Evolutionary conservation across 1,140 invertebrate genomes (phyloP).

Genomic region (Lepidurus couesii): DNA sequence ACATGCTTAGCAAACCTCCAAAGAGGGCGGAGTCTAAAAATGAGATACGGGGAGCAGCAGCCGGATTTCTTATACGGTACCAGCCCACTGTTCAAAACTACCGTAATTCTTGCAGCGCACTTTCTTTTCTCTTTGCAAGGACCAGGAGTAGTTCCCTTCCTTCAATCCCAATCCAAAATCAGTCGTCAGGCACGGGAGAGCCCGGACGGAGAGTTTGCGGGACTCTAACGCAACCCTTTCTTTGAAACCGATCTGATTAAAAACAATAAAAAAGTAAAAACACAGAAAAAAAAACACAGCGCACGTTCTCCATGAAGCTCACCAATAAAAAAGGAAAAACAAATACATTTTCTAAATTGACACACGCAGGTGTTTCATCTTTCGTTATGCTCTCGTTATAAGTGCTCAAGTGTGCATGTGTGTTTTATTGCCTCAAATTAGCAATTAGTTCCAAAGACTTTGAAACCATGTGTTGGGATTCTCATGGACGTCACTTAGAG

Average conservation of each 20-base stretch:
- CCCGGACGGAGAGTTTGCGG: not conserved
- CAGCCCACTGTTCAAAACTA: not conserved
- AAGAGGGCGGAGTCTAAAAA: not conserved
- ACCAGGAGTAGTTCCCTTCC: not conserved
- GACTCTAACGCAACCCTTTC: not conserved
- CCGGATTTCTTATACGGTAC: not conserved
- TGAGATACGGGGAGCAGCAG: not conserved
- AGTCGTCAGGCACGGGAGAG: not conserved
- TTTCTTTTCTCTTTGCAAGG: slow-evolving; percentile 1
- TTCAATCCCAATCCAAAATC: not conserved
- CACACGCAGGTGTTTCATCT: too few species aligned
- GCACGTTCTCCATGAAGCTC: too few species aligned
- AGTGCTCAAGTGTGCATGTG: too few species aligned
- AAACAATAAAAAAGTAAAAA: too few species aligned
- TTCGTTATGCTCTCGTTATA: too few species aligned
- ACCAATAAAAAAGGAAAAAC: too few species aligned
- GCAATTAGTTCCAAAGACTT: too few species aligned
- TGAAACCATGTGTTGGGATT: not conserved
- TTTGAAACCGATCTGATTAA: not conserved
- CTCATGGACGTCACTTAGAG: not conserved
- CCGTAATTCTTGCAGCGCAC: not conserved
- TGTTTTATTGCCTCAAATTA: too few species aligned
- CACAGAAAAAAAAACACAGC: too few species aligned
- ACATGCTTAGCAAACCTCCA: not conserved
- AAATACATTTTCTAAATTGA: too few species aligned